Evolutionary conservation across 2,888 invertebrate genomes (phyloP), one percentile per base, ranked within the genome.

Genomic region (Eristalis intricaria): DNA sequence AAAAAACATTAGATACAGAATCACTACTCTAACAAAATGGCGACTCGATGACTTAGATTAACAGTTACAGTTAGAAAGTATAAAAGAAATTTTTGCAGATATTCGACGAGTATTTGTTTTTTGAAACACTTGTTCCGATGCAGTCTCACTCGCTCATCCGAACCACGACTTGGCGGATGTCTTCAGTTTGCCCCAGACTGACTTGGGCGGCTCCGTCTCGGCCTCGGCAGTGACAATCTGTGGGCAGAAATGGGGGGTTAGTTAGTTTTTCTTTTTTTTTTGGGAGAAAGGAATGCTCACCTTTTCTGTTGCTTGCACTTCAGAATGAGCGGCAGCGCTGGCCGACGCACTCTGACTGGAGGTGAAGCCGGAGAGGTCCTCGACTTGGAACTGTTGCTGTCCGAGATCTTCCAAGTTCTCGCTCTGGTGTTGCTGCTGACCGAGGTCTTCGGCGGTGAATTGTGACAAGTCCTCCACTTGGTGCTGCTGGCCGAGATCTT

Each of bases 131-230:
- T 32, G 26, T 56, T 70, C 56, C 56, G 32, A n/a, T 56, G 32
- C 68, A 82, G 74, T 82, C 68, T 82, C 68, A 78, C 61, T 58
- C 61, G 22, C 38, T 79, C 40, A 87, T 15, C 87, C 87, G 26
- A 87, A 80, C 84, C 84, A 87, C 60, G 84, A 76, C 64, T 89
- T 90, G n/a, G 91, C 87, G 73, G 91, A 91, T 63, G 90, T 89
- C 65, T 91, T 91, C 3, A 91, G 2, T 64, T 90, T 91, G 1
- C 88, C 78, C 90, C 91, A 90, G 29, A 91, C 81, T 4, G 91
- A 89, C 32, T 90, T 84, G n/a, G 90, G 86, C 40, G 89, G 85
- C 2, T 90, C 81, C 61, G 90, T 89, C 1, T 73, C 80, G 23
- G 91, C 89, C 84, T 90, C 87, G 22, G 90, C 90, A 43, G 90